Evolutionary conservation across 2,888 invertebrate species (phyloP), one percentile per base, ranked within the genome.

Genomic region (Agrochola circellaris): DNA sequence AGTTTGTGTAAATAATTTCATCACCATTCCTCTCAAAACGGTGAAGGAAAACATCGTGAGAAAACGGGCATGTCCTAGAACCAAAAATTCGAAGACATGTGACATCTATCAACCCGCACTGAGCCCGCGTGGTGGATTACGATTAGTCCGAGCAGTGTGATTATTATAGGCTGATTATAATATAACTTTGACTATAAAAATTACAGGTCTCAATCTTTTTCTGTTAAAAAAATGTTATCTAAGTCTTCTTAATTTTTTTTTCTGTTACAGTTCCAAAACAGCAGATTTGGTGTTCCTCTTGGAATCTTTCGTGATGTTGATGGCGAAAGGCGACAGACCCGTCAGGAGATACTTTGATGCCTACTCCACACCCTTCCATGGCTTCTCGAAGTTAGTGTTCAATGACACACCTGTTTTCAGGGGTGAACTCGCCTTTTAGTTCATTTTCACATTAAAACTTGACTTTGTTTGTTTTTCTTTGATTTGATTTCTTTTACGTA

Each of bases 301-400:
- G 26, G 82, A 87, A 65, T 34, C 60, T 0, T 13, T 66, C 1
- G 74, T 86, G 4, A 17, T 69, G 48, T 2, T n/a, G 6, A 51
- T 74, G 34, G n/a, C 20, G 0, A 75, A 11, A 60, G 85, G 87
- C 0, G 73, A 87, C 23, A 78, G 85, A 60, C 72, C 26, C 0
- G 76, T 85, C 13, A 75, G 56, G 20, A 82, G 85, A 76, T 86
- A 86, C 65, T 86, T 77, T 15, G 65, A 75, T 34, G 23, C 72
- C 4, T 86, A 82, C 68, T 48, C 60, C 0, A 75, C 85, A 15
- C 68, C 85, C 0, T 86, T 85, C 26, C 0, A 73, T 20, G 30
- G 23, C 11, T 11, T 26, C 15, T 42, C 42, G 11, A 64, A 75
- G 3, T 30, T 42, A 7, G 5, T 13, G 0, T 56, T 56, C 5